Conservation (phyloP, 2,797 vertebrate genomes). For the Scleropages formosus region DNA sequence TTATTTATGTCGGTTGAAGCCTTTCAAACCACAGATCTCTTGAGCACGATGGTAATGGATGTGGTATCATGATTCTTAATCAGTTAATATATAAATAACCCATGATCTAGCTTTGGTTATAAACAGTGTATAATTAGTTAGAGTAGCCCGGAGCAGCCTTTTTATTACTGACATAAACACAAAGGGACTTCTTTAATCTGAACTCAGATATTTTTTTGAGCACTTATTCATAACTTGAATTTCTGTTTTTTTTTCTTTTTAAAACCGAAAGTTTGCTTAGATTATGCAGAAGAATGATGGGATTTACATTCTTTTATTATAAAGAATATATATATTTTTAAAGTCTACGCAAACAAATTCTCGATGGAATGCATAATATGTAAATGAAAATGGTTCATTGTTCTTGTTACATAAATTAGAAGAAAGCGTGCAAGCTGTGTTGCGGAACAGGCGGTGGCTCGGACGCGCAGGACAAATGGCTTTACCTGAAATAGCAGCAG, state of each 20-base stretch:
- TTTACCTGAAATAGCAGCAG: conserved; percentile 39
- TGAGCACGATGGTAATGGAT: conserved; percentile 11
- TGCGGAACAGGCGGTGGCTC: neutral
- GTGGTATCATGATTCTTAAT: conserved; percentile 1
- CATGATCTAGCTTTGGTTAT: neutral
- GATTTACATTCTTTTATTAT: neutral
- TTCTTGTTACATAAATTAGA: conserved; percentile 18
- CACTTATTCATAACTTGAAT: neutral
- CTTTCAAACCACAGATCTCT: neutral
- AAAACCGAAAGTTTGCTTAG: neutral
- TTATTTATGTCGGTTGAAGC: neutral
- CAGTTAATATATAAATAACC: neutral
- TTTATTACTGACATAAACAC: conserved; percentile 16
- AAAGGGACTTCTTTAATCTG: neutral
- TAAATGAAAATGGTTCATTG: neutral
- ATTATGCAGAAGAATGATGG: conserved; percentile 13
- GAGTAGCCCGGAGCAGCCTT: conserved; percentile 7
- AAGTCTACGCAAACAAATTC: conserved; percentile 14
- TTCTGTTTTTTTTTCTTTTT: neutral
- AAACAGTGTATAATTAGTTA: conserved; percentile 13
- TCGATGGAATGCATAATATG: neutral
- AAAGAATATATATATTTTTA: conserved; percentile 10
- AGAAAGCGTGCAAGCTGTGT: neutral
- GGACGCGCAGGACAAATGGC: neutral
- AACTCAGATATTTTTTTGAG: neutral